Evolutionary conservation across 2,113 vertebrate genomes (phyloP).

Genomic region (Oreochromis spilurus): DNA sequence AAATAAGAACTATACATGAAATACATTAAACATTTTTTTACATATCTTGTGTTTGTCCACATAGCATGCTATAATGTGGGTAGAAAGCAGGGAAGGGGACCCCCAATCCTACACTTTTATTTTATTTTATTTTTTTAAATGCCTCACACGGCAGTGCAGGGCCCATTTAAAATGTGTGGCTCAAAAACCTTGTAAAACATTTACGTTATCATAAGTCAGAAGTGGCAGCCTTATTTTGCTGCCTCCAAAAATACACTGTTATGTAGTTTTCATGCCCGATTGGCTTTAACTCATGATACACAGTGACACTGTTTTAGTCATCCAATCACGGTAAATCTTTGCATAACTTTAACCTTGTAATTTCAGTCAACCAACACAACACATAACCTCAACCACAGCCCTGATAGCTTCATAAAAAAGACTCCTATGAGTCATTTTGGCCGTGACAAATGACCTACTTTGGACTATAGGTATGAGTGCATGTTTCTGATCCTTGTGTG

Average conservation of each 20-base stretch:
- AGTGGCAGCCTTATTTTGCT: not conserved
- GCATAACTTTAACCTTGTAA: not conserved
- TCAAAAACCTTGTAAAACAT: not conserved
- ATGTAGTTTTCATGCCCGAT: not conserved
- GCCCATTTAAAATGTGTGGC: not conserved
- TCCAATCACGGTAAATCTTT: not conserved
- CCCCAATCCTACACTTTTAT: not conserved
- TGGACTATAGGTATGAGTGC: not conserved
- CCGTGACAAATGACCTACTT: conserved; percentile 9
- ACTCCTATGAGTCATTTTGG: not conserved
- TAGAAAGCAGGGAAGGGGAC: not conserved
- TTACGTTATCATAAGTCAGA: not conserved
- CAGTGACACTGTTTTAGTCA: not conserved
- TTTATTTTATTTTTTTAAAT: not conserved
- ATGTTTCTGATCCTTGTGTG: not conserved
- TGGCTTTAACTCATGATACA: not conserved
- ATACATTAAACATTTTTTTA: not conserved
- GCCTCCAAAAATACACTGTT: not conserved
- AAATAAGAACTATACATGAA: not conserved
- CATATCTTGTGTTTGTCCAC: not conserved
- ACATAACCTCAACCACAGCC: not conserved
- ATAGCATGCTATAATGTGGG: not conserved
- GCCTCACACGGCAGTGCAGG: not conserved
- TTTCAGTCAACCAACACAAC: not conserved
- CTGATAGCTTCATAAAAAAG: not conserved